phyloP scores from a whole-genome alignment of 2,797 vertebrate genomes.

The Danionella dracula region DNA sequence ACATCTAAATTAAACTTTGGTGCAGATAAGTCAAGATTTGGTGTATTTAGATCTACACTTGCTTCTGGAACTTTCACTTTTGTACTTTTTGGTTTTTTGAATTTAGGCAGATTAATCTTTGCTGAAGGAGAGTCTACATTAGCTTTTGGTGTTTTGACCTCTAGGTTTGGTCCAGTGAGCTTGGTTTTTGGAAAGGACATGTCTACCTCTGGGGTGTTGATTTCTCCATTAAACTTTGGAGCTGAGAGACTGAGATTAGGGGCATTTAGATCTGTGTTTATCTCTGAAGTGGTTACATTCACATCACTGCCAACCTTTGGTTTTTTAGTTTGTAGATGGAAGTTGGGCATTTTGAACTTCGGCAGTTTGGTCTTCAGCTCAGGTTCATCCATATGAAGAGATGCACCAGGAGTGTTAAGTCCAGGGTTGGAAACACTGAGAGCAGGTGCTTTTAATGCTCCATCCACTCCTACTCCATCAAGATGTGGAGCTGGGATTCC shows the following conservation, averaged over 20 bases:
- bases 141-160: slow-evolving; percentile 45
- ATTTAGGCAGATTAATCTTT: slow-evolving; percentile 52
- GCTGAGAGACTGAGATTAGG: slow-evolving; percentile 30
- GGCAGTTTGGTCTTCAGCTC: slow-evolving; percentile 48
- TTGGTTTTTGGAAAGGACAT: slow-evolving; percentile 43
- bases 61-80: slow-evolving; percentile 51
- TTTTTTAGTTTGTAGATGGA: slow-evolving; percentile 11
- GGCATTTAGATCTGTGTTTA: slow-evolving; percentile 29
- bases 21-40: slow-evolving; percentile 50
- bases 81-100: slow-evolving; percentile 50
- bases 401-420: slow-evolving; percentile 47
- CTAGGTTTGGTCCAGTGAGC: slow-evolving; percentile 35
- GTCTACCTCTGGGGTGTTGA: slow-evolving; percentile 29
- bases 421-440: slow-evolving; percentile 49
- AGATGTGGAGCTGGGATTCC: slow-evolving; percentile 49
- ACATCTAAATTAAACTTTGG: slow-evolving; percentile 47
- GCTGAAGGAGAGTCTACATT: slow-evolving; percentile 37
- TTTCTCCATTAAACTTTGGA: slow-evolving; percentile 36
- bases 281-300: slow-evolving; percentile 40
- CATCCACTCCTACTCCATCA: slow-evolving; percentile 52
- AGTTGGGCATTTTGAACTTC: slow-evolving; percentile 63
- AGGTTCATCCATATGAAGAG: slow-evolving; percentile 50
- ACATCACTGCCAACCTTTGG: slow-evolving; percentile 40
- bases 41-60: slow-evolving; percentile 46
- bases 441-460: slow-evolving; percentile 46